Percentiles rank a stretch among this genome's conserved stretches.
Conservation (phyloP, 2,888 invertebrate genomes). For the Gnatocerus cornutus region DNA sequence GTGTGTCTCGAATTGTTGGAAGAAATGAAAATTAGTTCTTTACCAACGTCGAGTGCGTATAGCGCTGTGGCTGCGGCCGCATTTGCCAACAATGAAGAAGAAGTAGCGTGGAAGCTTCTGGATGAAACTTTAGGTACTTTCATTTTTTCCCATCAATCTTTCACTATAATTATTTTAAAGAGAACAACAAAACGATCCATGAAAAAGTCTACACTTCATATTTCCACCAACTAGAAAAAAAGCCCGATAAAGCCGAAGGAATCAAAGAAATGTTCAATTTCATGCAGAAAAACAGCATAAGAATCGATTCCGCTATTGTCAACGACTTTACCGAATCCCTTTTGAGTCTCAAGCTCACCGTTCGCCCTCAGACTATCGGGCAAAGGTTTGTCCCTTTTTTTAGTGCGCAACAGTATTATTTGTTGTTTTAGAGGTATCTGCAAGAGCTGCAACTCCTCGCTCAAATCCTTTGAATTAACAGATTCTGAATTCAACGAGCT, state of each 20-base stretch:
- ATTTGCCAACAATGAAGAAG: slow-evolving; percentile 73
- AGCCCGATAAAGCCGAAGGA: slow-evolving; percentile 62
- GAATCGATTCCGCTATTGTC: slow-evolving; percentile 66
- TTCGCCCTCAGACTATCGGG: slow-evolving; percentile 41
- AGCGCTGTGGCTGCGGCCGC: slow-evolving; percentile 75
- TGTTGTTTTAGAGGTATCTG: slow-evolving; percentile 80
- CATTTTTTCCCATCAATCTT: too few species aligned
- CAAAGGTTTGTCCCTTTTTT: too few species aligned
- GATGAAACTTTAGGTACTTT: slow-evolving; percentile 73
- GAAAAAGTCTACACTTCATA: slow-evolving; percentile 53
- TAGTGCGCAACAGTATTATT: too few species aligned
- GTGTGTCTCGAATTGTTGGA: slow-evolving; percentile 76
- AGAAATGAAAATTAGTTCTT: slow-evolving; percentile 71
- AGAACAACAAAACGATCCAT: slow-evolving; percentile 54
- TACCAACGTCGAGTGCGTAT: slow-evolving; percentile 62
- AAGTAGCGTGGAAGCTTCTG: slow-evolving; percentile 77
- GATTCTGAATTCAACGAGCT: slow-evolving; percentile 78
- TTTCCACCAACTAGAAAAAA: slow-evolving; percentile 51
- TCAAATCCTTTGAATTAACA: slow-evolving; percentile 74
- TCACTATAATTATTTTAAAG: slow-evolving; percentile 50
- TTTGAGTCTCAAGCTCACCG: slow-evolving; percentile 46
- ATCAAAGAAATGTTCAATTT: slow-evolving; percentile 76
- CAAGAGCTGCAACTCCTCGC: slow-evolving; percentile 72
- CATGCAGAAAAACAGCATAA: slow-evolving; percentile 72
- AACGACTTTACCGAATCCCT: slow-evolving; percentile 55